These are phyloP conservation scores for Hylomyscus alleni DNA, from an alignment of 2,797 vertebrate genomes.

Conservation along the genomic window DNA sequence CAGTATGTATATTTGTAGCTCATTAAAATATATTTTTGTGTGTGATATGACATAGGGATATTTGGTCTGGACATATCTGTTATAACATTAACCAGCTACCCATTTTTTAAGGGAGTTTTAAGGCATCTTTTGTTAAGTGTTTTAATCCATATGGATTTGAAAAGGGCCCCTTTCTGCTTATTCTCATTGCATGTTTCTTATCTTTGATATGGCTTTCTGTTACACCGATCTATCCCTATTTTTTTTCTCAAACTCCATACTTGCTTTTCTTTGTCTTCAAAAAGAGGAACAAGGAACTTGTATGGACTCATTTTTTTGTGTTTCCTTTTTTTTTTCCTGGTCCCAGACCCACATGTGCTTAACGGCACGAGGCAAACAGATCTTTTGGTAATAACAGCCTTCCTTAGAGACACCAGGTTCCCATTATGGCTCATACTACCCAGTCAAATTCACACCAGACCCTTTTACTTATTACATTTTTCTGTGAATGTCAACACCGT, in stretches of 20 bases:
- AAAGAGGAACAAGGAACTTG: neutral
- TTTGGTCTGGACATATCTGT: neutral
- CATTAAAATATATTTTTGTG: neutral
- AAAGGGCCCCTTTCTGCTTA: neutral
- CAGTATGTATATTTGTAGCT: neutral
- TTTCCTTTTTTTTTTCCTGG: neutral
- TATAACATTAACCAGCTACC: neutral
- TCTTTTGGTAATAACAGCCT: neutral
- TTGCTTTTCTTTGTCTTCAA: neutral
- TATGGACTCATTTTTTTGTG: neutral
- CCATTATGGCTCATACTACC: neutral
- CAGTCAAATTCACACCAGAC: neutral
- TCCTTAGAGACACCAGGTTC: neutral
- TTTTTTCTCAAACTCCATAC: neutral
- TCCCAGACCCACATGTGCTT: neutral
- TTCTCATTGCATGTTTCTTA: neutral
- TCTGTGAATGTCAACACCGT: conserved; percentile 12
- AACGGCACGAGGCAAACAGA: neutral
- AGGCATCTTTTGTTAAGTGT: conserved; percentile 52
- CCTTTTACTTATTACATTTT: conserved; percentile 24
- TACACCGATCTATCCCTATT: neutral
- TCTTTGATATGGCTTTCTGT: neutral
- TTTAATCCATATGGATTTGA: conserved; percentile 1
- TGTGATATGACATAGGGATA: neutral
- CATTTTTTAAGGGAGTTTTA: neutral